Conservation (phyloP, 2,888 invertebrate species). For the Clusia tigrina region DNA sequence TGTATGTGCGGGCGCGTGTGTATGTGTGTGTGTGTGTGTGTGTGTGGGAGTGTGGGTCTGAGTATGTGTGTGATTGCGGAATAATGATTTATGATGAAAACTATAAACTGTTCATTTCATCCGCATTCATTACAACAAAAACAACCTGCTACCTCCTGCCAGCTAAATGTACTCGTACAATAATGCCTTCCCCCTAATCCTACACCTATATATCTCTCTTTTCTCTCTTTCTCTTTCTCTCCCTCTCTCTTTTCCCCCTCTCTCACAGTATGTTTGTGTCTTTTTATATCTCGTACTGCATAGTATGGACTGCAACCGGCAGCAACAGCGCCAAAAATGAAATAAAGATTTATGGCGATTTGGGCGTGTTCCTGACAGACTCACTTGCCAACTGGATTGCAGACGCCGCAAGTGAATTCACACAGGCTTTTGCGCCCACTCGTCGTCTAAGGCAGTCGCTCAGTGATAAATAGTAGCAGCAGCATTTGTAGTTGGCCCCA, state of each 20-base stretch:
- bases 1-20: not conserved
- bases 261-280: conserved; percentile 22
- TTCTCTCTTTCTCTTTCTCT: conserved; percentile 8
- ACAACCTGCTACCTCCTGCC: not conserved
- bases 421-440: too few species aligned
- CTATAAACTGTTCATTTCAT: conserved; percentile 39
- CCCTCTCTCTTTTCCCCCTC: conserved; percentile 8
- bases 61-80: conserved; percentile 43
- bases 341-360: conserved; percentile 46
- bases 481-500: too few species aligned
- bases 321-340: conserved; percentile 38
- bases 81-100: conserved; percentile 48
- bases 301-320: conserved; percentile 12
- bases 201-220: conserved; percentile 12
- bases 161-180: too few species aligned
- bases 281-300: conserved; percentile 19
- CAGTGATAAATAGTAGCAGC: too few species aligned
- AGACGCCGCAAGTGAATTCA: too few species aligned
- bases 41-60: too few species aligned
- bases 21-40: too few species aligned
- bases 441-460: too few species aligned
- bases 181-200: conserved; percentile 10
- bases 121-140: conserved; percentile 38
- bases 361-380: conserved; percentile 45
- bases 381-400: too few species aligned